Conservation (phyloP, 2,888 invertebrate genomes). For the Tanaodytes sp. region DNA sequence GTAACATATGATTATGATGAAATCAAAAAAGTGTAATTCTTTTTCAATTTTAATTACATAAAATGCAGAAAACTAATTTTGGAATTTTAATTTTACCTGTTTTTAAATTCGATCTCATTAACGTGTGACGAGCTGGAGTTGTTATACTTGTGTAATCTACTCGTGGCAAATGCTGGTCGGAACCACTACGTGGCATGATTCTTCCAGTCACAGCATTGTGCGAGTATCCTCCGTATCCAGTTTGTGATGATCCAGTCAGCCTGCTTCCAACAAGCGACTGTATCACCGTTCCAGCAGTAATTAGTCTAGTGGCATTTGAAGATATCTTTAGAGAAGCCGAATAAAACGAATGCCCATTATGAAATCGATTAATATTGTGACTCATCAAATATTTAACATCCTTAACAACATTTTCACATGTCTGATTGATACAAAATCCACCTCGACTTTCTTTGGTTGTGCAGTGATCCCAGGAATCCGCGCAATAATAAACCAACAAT, state of each 20-base stretch:
- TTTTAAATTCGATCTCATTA: constrained; percentile 86
- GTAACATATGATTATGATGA: too few relatives aligned
- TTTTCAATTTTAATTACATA: too few relatives aligned
- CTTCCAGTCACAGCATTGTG: constrained; percentile 75
- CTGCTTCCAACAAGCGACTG: constrained; percentile 70
- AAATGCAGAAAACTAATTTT: not conserved
- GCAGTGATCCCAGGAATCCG: constrained; percentile 61
- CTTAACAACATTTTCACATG: constrained; percentile 70
- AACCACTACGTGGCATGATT: constrained; percentile 88
- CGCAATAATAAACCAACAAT: constrained; percentile 60
- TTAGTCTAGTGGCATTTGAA: constrained; percentile 76
- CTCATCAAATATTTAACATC: constrained; percentile 69
- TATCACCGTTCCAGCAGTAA: constrained; percentile 79
- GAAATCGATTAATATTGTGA: too few relatives aligned
- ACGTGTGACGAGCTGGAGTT: constrained; percentile 83
- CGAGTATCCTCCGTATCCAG: constrained; percentile 71
- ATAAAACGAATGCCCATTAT: constrained; percentile 90
- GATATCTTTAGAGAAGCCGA: constrained; percentile 75
- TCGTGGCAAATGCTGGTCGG: constrained; percentile 90
- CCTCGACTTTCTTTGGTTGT: constrained; percentile 51
- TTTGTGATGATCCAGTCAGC: constrained; percentile 74
- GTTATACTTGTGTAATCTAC: constrained; percentile 86
- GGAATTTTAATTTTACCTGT: constrained; percentile 73
- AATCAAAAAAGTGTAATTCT: too few relatives aligned
- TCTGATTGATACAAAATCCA: constrained; percentile 60